These are phyloP conservation scores for Azorinus chamasolen DNA, from an alignment of 2,888 invertebrate species.

Conservation along the genomic window DNA sequence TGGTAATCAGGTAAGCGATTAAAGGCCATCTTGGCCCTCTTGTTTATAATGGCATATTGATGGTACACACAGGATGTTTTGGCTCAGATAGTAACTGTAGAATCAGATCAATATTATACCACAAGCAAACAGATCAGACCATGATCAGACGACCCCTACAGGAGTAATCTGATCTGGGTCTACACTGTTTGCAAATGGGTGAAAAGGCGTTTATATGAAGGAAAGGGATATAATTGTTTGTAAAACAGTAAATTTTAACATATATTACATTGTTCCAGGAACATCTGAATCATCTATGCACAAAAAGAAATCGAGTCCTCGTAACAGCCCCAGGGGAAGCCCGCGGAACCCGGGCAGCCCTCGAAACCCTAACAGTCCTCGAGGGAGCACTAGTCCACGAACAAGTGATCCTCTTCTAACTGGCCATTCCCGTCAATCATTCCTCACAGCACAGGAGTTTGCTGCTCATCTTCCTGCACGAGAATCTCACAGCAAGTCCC, in stretches of 20 bases:
- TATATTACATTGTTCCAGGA: conserved; percentile 24
- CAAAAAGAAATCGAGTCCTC: conserved; percentile 64
- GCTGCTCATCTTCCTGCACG: conserved; percentile 49
- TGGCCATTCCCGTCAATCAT: conserved; percentile 38
- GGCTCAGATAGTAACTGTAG: no score
- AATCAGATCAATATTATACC: no score
- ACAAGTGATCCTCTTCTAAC: conserved; percentile 6
- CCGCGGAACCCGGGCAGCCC: conserved; percentile 58
- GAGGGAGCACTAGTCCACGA: conserved; percentile 40
- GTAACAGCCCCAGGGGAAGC: conserved; percentile 63
- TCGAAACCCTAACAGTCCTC: conserved; percentile 53
- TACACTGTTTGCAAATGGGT: no score
- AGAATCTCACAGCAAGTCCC: conserved; percentile 61
- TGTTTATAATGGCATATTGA: no score
- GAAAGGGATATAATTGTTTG: no score
- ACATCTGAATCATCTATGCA: conserved; percentile 58
- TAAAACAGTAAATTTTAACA: not conserved
- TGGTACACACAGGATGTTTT: no score
- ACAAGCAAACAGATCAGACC: no score
- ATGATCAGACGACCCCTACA: no score
- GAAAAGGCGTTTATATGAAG: no score
- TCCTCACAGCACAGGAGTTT: conserved; percentile 52
- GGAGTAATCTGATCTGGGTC: no score
- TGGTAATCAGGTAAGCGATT: no score
- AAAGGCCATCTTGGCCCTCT: no score